A percentile compares a stretch with the other conserved stretches of the same genome.
Evolutionary conservation across 2,797 vertebrate species (phyloP).

Genomic region (Vireo griseus): DNA sequence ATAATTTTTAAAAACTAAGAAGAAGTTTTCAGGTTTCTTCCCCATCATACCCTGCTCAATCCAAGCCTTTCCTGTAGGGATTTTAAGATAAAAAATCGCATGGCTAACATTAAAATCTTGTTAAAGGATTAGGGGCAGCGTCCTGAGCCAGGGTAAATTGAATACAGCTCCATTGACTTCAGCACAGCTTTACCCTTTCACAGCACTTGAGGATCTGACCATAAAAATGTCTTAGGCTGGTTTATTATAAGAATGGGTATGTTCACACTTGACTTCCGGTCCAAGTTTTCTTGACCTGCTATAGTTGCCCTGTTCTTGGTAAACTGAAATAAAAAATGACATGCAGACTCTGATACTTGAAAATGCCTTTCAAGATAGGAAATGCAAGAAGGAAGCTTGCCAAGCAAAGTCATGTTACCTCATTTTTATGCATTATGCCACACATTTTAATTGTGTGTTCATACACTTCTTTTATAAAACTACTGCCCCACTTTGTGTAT

Average conservation of each 20-base stretch:
- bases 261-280: background rate
- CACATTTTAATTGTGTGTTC: background rate
- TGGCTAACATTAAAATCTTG: conserved; percentile 61
- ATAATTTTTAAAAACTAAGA: background rate
- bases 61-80: background rate
- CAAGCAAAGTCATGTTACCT: background rate
- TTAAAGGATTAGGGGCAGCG: background rate
- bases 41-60: background rate
- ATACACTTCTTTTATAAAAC: background rate
- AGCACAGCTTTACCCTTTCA: conserved; percentile 11
- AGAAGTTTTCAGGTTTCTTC: background rate
- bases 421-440: background rate
- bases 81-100: conserved; percentile 55
- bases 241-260: background rate
- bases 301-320: background rate
- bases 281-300: background rate
- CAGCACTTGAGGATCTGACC: background rate
- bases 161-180: conserved; percentile 31
- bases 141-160: conserved; percentile 36
- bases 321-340: background rate
- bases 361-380: background rate
- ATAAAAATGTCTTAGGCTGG: background rate
- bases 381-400: background rate
- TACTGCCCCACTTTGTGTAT: background rate
- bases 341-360: background rate